These are phyloP conservation scores for Thripadectes ignobilis DNA, from an alignment of 2,797 vertebrate genomes.

Conservation along the genomic window DNA sequence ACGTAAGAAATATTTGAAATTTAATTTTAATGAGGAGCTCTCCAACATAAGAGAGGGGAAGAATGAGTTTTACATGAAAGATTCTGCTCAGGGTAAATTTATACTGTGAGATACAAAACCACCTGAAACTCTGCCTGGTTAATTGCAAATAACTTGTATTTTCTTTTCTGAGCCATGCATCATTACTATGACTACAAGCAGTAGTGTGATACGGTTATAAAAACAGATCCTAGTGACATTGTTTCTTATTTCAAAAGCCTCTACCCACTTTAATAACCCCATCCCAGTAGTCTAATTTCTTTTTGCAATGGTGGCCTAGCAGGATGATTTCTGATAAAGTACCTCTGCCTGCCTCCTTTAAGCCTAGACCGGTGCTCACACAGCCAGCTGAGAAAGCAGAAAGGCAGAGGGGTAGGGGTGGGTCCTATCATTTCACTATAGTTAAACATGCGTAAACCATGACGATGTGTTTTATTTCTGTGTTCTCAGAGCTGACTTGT, in stretches of 20 bases:
- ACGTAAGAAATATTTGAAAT: background rate
- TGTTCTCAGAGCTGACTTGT: background rate
- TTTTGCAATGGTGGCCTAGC: background rate
- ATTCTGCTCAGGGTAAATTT: background rate
- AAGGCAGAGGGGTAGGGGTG: background rate
- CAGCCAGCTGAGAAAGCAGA: background rate
- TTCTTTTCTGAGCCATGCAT: background rate
- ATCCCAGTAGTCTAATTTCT: background rate
- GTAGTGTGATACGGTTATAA: background rate
- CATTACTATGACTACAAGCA: background rate
- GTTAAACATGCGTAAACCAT: background rate
- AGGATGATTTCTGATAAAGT: fast-evolving
- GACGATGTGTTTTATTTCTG: background rate
- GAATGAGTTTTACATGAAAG: background rate
- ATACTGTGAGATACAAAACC: background rate
- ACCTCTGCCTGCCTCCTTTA: background rate
- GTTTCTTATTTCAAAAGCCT: background rate
- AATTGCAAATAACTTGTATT: background rate
- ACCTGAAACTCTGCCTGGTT: background rate
- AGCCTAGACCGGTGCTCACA: background rate
- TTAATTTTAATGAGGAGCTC: background rate
- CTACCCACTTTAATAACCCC: background rate
- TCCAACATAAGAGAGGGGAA: background rate
- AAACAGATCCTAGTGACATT: background rate
- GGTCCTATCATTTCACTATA: background rate